Conservation (phyloP, 2,888 invertebrate species). For the Panorpa germanica region DNA sequence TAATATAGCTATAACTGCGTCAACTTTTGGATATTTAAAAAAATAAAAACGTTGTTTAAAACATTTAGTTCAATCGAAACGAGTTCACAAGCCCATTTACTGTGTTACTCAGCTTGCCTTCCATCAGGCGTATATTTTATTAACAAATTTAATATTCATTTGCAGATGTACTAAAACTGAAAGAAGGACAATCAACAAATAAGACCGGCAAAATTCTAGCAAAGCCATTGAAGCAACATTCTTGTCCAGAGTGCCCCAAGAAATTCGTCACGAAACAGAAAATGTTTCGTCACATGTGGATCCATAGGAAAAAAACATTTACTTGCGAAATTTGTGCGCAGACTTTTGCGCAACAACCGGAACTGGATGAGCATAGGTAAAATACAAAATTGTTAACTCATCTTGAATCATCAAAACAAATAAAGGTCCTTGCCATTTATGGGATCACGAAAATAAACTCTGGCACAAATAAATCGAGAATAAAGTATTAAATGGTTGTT, state of each 20-base stretch:
- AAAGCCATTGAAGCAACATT: constrained; percentile 20
- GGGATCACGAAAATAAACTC: constrained; percentile 11
- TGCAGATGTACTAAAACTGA: too few species aligned
- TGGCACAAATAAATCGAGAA: constrained; percentile 7
- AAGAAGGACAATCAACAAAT: constrained; percentile 12
- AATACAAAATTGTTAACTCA: too few species aligned
- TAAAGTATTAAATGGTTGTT: constrained; percentile 2
- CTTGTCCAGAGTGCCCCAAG: constrained; percentile 24
- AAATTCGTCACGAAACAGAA: constrained; percentile 27
- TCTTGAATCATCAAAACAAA: too few species aligned
- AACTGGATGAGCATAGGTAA: constrained; percentile 24
- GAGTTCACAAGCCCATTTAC: too few species aligned
- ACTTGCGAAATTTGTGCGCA: constrained; percentile 24
- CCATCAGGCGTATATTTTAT: too few species aligned
- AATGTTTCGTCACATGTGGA: constrained; percentile 27
- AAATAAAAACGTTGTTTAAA: too few species aligned
- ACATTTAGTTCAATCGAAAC: too few species aligned
- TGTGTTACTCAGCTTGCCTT: too few species aligned
- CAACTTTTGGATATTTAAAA: too few species aligned
- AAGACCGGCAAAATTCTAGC: constrained; percentile 14
- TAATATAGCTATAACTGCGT: too few species aligned
- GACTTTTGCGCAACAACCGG: constrained; percentile 22
- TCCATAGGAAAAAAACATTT: constrained; percentile 25
- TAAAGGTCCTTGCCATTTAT: too few species aligned
- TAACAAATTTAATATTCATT: too few species aligned